phyloP scores from a whole-genome alignment of 2,888 invertebrate genomes.

The Microctonus hyperodae region DNA sequence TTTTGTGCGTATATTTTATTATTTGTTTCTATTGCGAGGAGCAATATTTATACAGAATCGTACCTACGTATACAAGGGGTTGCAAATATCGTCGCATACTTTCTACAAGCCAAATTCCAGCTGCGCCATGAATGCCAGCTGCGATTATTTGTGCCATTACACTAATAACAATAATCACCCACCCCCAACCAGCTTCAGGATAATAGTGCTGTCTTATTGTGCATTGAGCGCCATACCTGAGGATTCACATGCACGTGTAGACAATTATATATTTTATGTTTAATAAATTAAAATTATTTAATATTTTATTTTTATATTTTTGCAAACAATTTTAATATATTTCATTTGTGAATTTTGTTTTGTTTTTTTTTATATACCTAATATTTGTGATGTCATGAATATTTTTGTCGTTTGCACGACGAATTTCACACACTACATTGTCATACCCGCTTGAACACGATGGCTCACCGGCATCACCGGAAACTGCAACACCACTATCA shows the following conservation, averaged over 20 bases:
- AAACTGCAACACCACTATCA: conserved; percentile 56
- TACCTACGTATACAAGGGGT: conserved; percentile 54
- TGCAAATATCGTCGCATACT: conserved; percentile 53
- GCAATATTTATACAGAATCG: conserved; percentile 30
- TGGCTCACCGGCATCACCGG: conserved; percentile 55
- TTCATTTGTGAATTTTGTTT: not conserved
- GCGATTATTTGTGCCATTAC: conserved; percentile 66
- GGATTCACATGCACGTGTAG: conserved; percentile 29
- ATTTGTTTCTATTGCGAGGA: not conserved
- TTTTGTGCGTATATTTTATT: not conserved
- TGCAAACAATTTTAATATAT: not conserved
- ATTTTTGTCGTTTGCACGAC: conserved; percentile 39
- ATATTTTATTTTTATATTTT: no score
- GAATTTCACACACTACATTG: conserved; percentile 44
- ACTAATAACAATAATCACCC: conserved; percentile 66
- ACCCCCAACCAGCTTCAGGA: conserved; percentile 71
- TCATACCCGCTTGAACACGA: conserved; percentile 53
- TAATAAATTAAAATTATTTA: no score
- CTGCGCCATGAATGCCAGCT: conserved; percentile 65
- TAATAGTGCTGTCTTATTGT: conserved; percentile 68
- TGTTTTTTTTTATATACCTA: conserved; percentile 46
- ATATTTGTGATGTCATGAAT: conserved; percentile 43
- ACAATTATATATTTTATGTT: not conserved
- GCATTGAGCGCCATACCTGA: conserved; percentile 49
- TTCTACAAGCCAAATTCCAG: conserved; percentile 52